Base-by-base conservation (phyloP, 2,113 vertebrate genomes). In the Serinus canaria region DNA sequence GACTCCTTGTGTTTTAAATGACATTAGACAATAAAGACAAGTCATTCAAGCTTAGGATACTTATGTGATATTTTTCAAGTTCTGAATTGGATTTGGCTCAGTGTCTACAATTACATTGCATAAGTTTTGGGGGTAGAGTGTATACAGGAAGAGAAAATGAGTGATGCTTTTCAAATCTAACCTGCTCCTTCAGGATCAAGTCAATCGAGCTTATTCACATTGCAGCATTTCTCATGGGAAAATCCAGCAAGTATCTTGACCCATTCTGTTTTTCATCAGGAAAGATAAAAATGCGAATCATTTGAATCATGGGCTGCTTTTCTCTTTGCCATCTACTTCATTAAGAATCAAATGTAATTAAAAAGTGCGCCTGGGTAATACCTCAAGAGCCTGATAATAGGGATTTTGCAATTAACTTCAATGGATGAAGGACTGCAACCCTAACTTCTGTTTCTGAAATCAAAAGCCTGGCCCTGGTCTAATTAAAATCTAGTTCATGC, bases 281-380 rank as follows among this genome's bases (percentile, higher is more conserved):
- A 96, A 89, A 94, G 93, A 95, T 95, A 94, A 94, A 96, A 95
- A 96, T 95, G 88, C 0, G 76, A 95, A 95, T 93, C 14, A 2
- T 67, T 95, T 97, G 73, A 96, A 92, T 90, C 88, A 47, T 56
- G 58, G 66, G 73, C 83, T 92, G 88, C 93, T 93, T 96, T 96
- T 94, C 77, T 95, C 15, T 95, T 93, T 92, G 64, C 50, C 73
- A 87, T 90, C 76, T 81, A 96, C 89, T 96, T 96, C 94, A 95
- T 96, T 96, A 96, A 92, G 92, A 96, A 89, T 75, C 76, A 95
- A 84, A 92, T 94, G 94, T 96, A 96, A 97, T 97, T 97, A 96
- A 95, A 96, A 93, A 96, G 66, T 95, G 93, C 50, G 73, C 64
- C 76, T 70, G 76, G 76, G 76, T 96, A 96, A 93, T 95, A 96